Percentiles rank a stretch among this genome's conserved stretches.
phyloP scores from a whole-genome alignment of 1,140 invertebrate species.

The Drosophila bocqueti region DNA sequence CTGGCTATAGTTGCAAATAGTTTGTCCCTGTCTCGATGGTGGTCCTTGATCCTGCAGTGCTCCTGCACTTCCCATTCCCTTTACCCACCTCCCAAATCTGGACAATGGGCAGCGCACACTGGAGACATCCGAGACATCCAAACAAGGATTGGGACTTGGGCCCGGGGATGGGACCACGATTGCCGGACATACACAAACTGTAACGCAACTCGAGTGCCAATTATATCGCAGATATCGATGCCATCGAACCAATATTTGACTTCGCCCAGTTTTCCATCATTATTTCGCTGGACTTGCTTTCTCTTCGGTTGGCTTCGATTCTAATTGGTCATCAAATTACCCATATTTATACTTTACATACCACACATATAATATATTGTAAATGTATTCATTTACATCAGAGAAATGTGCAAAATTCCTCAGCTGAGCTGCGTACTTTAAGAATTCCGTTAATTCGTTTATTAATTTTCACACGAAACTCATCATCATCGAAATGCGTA shows the following conservation, averaged over 20 bases:
- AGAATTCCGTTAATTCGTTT: conserved; percentile 5
- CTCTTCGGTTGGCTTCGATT: background rate
- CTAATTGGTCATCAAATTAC: conserved; percentile 13
- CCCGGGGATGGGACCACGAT: background rate
- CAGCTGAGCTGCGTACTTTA: background rate
- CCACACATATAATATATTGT: background rate
- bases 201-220: conserved; percentile 40
- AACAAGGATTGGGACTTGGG: conserved; percentile 13
- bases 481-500: background rate
- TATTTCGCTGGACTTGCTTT: conserved; percentile 8
- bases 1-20: conserved; percentile 72
- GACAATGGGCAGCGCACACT: conserved; percentile 46
- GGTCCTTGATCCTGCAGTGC: conserved; percentile 16
- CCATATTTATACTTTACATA: background rate
- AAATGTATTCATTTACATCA: background rate
- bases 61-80: background rate
- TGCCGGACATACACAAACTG: background rate
- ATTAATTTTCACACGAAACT: conserved; percentile 8
- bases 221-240: conserved; percentile 38
- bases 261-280: conserved; percentile 1
- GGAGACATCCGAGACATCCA: conserved; percentile 47
- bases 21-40: conserved; percentile 50
- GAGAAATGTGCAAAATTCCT: conserved; percentile 1
- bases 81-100: background rate
- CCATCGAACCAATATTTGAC: conserved; percentile 1